A percentile compares a stretch with the other conserved stretches of the same genome.
Evolutionary conservation across 2,888 invertebrate genomes (phyloP).

Genomic region (Mimachlamys varia): DNA sequence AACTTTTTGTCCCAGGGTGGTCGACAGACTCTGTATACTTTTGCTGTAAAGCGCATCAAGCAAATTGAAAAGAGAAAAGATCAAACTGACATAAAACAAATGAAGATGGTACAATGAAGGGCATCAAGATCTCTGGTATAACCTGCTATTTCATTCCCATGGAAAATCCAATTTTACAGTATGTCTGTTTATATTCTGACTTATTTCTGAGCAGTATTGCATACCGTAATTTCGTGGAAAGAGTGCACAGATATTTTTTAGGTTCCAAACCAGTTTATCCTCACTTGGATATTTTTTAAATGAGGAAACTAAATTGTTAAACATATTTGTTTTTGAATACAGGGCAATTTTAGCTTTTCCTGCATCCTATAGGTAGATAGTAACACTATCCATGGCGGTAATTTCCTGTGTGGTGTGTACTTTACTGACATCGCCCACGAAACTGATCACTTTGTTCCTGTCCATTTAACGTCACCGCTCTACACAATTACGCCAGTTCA

Average conservation of each 20-base stretch:
- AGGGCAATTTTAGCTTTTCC: neutral
- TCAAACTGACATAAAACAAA: no score
- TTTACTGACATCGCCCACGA: neutral
- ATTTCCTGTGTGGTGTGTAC: neutral
- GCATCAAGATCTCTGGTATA: no score
- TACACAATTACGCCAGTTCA: neutral
- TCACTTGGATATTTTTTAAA: neutral
- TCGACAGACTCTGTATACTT: no score
- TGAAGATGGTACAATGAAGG: no score
- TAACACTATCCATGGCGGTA: neutral
- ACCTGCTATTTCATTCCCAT: no score
- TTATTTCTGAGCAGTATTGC: neutral
- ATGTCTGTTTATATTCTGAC: neutral
- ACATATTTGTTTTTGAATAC: neutral
- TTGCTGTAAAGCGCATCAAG: no score
- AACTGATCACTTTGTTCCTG: conserved; percentile 14
- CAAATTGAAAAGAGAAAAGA: no score
- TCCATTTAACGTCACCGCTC: neutral
- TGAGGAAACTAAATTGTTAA: neutral
- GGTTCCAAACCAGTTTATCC: no score
- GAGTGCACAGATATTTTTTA: no score
- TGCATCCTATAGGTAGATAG: neutral
- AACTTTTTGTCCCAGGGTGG: no score
- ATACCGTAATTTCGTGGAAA: no score
- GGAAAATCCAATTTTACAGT: no score